phyloP scores from a whole-genome alignment of 2,113 vertebrate genomes.

The Anguilla japonica region DNA sequence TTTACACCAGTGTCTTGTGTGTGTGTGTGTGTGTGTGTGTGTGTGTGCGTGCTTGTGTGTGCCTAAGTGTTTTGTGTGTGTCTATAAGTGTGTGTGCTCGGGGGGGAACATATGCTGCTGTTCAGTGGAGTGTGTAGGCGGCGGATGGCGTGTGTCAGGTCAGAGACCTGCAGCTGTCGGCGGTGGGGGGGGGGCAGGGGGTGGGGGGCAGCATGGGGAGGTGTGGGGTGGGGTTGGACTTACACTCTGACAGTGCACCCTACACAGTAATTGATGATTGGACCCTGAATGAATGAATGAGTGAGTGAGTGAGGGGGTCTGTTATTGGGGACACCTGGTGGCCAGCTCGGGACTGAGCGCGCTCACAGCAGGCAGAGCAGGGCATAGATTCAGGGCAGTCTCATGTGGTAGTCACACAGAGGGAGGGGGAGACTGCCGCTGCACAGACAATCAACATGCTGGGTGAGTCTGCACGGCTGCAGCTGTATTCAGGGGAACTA shows the following conservation, averaged over 20 bases:
- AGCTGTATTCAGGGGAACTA: background rate
- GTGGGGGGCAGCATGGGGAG: conserved; percentile 39
- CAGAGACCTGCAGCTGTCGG: conserved; percentile 64
- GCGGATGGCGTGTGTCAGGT: conserved; percentile 63
- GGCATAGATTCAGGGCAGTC: background rate
- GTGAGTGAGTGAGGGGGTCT: conserved; percentile 30
- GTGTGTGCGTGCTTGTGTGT: background rate
- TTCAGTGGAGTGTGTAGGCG: conserved; percentile 40
- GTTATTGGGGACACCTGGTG: conserved; percentile 41
- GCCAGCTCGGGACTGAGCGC: background rate
- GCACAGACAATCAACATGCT: conserved; percentile 13
- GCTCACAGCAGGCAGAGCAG: background rate
- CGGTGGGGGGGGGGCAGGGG: conserved; percentile 41
- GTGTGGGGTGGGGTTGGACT: conserved; percentile 16
- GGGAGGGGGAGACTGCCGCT: background rate
- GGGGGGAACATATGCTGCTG: conserved; percentile 57
- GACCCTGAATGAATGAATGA: conserved; percentile 36
- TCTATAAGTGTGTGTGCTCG: conserved; percentile 31
- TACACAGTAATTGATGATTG: conserved; percentile 27
- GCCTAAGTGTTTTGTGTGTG: conserved; percentile 40
- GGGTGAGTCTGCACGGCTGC: background rate
- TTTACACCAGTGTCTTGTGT: conserved; percentile 36
- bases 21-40: conserved; percentile 23
- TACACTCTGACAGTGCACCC: conserved; percentile 21
- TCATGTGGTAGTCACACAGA: background rate